These are phyloP conservation scores for Procambarus virginalis DNA, from an alignment of 1,140 invertebrate genomes.

Conservation along the genomic window DNA sequence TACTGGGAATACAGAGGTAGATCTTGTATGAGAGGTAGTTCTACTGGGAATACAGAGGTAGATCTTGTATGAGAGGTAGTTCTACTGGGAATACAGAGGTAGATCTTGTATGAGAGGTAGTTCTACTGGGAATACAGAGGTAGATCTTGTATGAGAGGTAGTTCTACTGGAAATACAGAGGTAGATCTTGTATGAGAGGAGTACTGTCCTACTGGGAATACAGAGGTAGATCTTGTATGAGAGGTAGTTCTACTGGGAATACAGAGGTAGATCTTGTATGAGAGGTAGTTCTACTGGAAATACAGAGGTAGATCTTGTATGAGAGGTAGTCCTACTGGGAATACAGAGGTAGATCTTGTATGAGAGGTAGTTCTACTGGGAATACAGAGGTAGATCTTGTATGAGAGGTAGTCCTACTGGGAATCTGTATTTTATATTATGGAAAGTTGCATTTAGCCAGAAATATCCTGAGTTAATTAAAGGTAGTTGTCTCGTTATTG, in stretches of 20 bases:
- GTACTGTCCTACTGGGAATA: neutral
- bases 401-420: neutral
- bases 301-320: constrained; percentile 8
- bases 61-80: constrained; percentile 4
- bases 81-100: neutral
- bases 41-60: neutral
- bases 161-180: neutral
- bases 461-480: neutral
- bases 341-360: too few species aligned
- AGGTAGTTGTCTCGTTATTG: neutral
- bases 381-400: constrained; percentile 12
- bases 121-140: neutral
- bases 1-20: neutral
- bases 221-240: constrained; percentile 9
- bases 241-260: neutral
- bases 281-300: neutral
- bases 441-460: neutral
- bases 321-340: neutral
- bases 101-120: too few species aligned
- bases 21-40: too few species aligned
- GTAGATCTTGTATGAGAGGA: too few species aligned
- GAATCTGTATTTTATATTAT: neutral
- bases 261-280: too few species aligned
- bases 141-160: constrained; percentile 2
- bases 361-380: neutral